Evolutionary conservation across 2,797 vertebrate genomes (phyloP), one percentile per base, ranked within the genome.

Genomic region (Forpus xanthops): DNA sequence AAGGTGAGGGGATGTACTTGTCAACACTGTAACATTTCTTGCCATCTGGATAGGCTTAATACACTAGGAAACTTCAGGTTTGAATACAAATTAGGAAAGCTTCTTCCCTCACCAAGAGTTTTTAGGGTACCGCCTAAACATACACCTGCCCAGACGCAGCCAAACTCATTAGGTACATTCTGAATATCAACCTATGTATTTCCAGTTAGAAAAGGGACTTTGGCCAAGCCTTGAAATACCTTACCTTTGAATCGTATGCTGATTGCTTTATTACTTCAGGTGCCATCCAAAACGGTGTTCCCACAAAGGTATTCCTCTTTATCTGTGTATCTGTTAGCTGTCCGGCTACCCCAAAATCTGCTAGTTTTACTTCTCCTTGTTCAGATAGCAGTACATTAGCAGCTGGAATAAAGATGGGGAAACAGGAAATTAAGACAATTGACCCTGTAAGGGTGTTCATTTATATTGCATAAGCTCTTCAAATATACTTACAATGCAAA

Each of bases 211-310:
- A 85, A 72, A 62, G 9, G 16, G 17, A 55, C 18, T 49, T 76
- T 9, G 24, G 20, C 13, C 44, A 58, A 24, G 9, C 39, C 21
- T 77, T 58, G 39, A 71, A 87, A 77, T 41, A 77, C 10, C 96
- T 97, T 95, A 99, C 99, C 99, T 99, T 99, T 47, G 98, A 99
- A 96, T 99, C 99, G 18, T 99, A 99, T 8, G 99, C 99, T 0
- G 99, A 99, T 87, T 99, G 99, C 93, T 99, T 99, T 95, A 99
- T 99, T 97, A 99, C 99, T 96, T 99, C 99, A 12, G 99, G 99
- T 12, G 99, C 99, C 99, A 99, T 99, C 99, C 99, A 99, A 97
- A 99, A 99, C 0, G 99, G 99, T 47, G 99, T 99, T 73, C 99
- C 99, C 74, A 99, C 99, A 94, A 99, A 99, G 2, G 99, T 99